Evolutionary conservation across 2,113 vertebrate species (phyloP), one percentile per base, ranked within the genome.

Genomic region (Epinephelus lanceolatus): DNA sequence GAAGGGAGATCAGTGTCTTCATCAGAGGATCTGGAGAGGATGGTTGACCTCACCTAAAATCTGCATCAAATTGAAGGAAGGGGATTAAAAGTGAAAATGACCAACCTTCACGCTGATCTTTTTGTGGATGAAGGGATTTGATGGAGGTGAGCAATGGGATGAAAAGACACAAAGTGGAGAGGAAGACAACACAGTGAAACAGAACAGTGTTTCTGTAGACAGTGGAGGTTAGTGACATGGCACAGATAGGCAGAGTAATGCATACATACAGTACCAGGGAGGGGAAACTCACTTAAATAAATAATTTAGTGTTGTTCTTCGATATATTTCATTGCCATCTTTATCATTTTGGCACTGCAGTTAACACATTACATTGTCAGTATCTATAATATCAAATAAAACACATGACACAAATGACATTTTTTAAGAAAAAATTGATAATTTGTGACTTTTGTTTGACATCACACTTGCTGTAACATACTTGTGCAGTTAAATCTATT

Each of bases 31-130:
- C 13, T 71, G n/a, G 37, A 23, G 42, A 53, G 49, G 76, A 76
- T n/a, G 60, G 37, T 27, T 23, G 74, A 83, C 61, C 76, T 76
- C 42, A 60, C 57, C 74, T 81, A 79, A 68, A 85, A 65, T 65
- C 61, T 52, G 77, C 6, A 57, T 52, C 56, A 75, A 80, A 83
- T 30, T 70, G 47, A 78, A 82, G 33, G 70, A 66, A 83, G 45
- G 30, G 60, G 91, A 87, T 91, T 95, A 96, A 96, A 97, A 98
- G 96, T 96, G 96, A 98, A 99, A 98, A 96, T 94, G 96, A 98
- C 98, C 95, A 98, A 99, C 97, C 97, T 98, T 97, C 97, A 94
- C 98, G 97, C 95, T 95, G 97, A 97, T 97, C 98, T 99, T 97
- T 97, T 95, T 96, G 96, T 93, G 92, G 96, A 96, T 97, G 96